phyloP scores from a whole-genome alignment of 1,140 invertebrate genomes.

The Aethina tumida region DNA sequence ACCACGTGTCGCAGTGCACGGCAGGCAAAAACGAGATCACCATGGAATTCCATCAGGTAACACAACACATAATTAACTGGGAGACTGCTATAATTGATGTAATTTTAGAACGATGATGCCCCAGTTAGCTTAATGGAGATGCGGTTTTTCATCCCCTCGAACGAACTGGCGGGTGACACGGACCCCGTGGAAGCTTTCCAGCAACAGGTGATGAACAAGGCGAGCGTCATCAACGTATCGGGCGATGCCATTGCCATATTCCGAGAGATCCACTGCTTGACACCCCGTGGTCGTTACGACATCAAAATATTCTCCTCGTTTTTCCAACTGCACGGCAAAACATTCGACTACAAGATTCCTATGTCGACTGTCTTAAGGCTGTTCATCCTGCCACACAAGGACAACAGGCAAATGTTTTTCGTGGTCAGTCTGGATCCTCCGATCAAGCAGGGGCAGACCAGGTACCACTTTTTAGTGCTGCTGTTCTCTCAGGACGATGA shows the following conservation, averaged over 20 bases:
- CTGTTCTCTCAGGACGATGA: constrained; percentile 93
- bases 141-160: constrained; percentile 92
- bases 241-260: constrained; percentile 97
- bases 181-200: constrained; percentile 94
- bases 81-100: constrained; percentile 6
- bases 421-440: constrained; percentile 98
- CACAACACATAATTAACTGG: constrained; percentile 7
- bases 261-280: constrained; percentile 93
- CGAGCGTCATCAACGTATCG: constrained; percentile 93
- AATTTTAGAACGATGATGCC: constrained; percentile 85
- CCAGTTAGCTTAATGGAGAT: constrained; percentile 95
- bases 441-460: constrained; percentile 98
- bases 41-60: constrained; percentile 90
- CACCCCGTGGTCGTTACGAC: constrained; percentile 98
- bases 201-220: constrained; percentile 92
- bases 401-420: constrained; percentile 97
- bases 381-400: constrained; percentile 94
- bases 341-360: constrained; percentile 99
- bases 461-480: constrained; percentile 91
- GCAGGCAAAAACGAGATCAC: constrained; percentile 99
- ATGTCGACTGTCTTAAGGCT: constrained; percentile 90
- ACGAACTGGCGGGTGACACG: constrained; percentile 69
- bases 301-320: constrained; percentile 97
- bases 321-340: constrained; percentile 99
- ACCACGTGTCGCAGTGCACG: constrained; percentile 91